Conservation (phyloP, 2,113 vertebrate genomes). For the Pteropus alecto region DNA sequence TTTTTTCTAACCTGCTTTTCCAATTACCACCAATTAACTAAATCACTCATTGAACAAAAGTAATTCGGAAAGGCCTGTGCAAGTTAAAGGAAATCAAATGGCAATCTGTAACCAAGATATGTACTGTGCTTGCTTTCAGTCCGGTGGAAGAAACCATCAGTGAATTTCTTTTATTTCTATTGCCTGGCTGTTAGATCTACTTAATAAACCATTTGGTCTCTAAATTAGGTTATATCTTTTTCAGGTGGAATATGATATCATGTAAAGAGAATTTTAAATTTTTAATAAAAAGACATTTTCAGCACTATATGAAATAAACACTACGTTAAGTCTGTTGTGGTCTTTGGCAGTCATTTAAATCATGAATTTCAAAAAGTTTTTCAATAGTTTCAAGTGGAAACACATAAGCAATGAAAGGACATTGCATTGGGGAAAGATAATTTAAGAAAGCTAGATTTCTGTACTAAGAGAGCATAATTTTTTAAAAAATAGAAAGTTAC, state of each 20-base stretch:
- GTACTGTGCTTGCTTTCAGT: neutral
- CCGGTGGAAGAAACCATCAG: neutral
- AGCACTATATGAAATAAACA: neutral
- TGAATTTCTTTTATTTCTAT: neutral
- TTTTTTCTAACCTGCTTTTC: neutral
- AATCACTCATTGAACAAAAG: neutral
- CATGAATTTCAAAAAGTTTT: slow-evolving; percentile 1
- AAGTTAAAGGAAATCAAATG: neutral
- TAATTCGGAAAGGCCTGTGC: neutral
- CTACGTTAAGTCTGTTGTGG: neutral
- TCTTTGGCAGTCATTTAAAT: neutral
- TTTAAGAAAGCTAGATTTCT: slow-evolving; percentile 2
- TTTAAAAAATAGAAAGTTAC: neutral
- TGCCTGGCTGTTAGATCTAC: neutral
- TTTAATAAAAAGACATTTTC: slow-evolving; percentile 2
- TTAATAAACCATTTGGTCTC: neutral
- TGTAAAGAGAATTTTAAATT: neutral
- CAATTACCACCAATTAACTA: neutral
- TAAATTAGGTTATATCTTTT: neutral
- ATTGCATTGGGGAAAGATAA: neutral
- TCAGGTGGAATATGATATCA: neutral
- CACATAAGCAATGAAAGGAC: neutral
- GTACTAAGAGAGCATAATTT: neutral
- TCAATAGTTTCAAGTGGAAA: neutral
- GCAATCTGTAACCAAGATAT: neutral